Percentiles rank a stretch among this genome's conserved stretches.
Evolutionary conservation across 2,113 vertebrate genomes (phyloP).

Genomic region (Centropus unirufus): DNA sequence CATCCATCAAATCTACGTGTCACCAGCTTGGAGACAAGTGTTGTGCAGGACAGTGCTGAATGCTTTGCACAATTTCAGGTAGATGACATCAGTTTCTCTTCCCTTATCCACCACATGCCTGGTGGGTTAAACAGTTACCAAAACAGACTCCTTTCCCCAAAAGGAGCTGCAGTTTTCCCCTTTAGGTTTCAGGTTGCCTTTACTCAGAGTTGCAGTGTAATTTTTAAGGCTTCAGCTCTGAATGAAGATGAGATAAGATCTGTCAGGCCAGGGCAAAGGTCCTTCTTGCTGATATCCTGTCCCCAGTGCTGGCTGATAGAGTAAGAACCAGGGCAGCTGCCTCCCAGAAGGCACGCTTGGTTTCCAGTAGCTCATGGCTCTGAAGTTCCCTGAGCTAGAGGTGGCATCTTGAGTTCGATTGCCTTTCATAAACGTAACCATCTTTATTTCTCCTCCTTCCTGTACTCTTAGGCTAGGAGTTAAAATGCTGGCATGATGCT

Average conservation of each 20-base stretch:
- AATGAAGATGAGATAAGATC: neutral
- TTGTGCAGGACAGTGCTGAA: too few species aligned
- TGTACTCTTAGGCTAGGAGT: neutral
- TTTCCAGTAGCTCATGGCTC: neutral
- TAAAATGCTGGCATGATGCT: neutral
- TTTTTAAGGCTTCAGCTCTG: neutral
- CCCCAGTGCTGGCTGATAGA: neutral
- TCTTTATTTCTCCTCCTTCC: neutral
- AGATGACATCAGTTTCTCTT: too few species aligned
- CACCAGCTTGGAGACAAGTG: too few species aligned
- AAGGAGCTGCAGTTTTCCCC: neutral
- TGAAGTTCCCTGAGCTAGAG: neutral
- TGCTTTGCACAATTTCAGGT: too few species aligned
- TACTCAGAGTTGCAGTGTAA: neutral
- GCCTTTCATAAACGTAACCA: neutral
- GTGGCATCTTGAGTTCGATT: neutral
- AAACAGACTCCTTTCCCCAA: neutral
- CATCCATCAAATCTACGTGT: too few species aligned
- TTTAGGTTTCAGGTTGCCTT: neutral
- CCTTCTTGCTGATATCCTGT: neutral
- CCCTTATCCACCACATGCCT: too few species aligned
- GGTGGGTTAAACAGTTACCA: neutral
- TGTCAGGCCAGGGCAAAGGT: neutral
- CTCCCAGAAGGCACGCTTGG: neutral
- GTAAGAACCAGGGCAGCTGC: neutral